Base-by-base conservation (phyloP, 2,113 vertebrate genomes). In the Machaerirhynchus nigripectus region DNA sequence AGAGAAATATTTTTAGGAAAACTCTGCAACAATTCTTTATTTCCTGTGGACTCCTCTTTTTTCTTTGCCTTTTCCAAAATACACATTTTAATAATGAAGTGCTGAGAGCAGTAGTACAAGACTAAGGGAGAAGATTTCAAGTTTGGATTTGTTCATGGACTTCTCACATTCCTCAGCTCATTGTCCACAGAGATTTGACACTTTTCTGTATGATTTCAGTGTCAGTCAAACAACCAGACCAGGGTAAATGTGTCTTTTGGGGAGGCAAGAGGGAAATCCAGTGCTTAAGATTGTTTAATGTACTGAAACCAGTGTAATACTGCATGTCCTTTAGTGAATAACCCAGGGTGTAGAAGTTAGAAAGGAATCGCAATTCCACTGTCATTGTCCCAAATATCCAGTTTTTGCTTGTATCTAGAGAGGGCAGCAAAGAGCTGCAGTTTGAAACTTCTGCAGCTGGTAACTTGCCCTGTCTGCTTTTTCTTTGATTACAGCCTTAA, bases 371-470 rank as follows among this genome's bases (percentile, higher is more conserved):
- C 30, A n/a, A 14, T 69, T 93, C 7, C 15, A 10, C 40, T 59
- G 21, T 56, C 26, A 6, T 21, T 46, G 22, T 77, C 63, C 13
- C 7, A 21, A 17, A 80, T 78, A 68, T 84, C 67, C 59, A 63
- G 28, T 39, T 88, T 92, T 44, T 84, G 10, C 19, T 78, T 57
- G 14, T 80, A 49, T 67, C 98, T 96, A 90, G 65, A 98, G 98
- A 98, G 97, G 97, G 98, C 98, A 98, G 98, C 98, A 98, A 97
- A 98, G 95, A 97, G 95, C 98, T 98, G 91, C 84, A 22, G 19
- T 90, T 93, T 35, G 68, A 91, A 93, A 67, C 28, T 13, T 69
- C 46, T 61, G 57, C 65, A 55, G 70, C 42, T 35, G 49, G 50
- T 82, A 73, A 68, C 35, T 24, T 75, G 30, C 52, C 50, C 5